Evolutionary conservation across 30 jellyfish, hydroid and myxozoan genomes (phyloP).

Genomic region (Aurelia sp.): DNA sequence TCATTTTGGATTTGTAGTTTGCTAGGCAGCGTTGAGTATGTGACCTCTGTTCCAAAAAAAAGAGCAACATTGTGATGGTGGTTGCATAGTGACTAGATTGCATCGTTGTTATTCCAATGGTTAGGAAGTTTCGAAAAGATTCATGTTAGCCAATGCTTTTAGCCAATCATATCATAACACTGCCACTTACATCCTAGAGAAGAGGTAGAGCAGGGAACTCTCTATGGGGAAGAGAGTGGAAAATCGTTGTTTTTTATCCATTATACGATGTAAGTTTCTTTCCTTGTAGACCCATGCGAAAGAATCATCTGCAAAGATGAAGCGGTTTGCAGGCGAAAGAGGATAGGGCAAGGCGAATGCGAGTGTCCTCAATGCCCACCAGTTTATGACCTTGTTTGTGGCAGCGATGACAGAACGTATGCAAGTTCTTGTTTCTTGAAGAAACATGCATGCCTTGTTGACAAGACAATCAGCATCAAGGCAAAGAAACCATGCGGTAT

Average conservation of each 20-base stretch:
- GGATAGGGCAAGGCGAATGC: conserved; percentile 40
- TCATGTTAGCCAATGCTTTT: too few relatives aligned
- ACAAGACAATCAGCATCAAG: conserved; percentile 23
- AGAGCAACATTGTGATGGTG: too few relatives aligned
- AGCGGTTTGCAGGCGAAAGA: conserved; percentile 29
- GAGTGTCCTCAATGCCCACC: conserved; percentile 67
- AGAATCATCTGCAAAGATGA: conserved; percentile 19
- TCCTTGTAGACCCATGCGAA: conserved; percentile 55
- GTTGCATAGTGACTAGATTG: too few relatives aligned
- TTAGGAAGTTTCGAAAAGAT: too few relatives aligned
- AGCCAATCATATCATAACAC: too few relatives aligned
- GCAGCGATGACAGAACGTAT: conserved; percentile 70
- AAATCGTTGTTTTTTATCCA: not conserved
- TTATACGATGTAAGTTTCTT: not conserved
- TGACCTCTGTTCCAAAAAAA: too few relatives aligned
- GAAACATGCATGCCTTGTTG: conserved; percentile 49
- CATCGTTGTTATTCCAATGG: too few relatives aligned
- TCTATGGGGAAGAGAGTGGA: too few relatives aligned
- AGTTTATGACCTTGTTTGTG: conserved; percentile 74
- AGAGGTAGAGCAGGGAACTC: too few relatives aligned
- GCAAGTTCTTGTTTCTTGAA: conserved; percentile 71
- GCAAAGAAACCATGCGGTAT: conserved; percentile 83
- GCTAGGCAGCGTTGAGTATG: too few relatives aligned
- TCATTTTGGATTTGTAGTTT: too few relatives aligned
- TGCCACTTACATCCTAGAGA: too few relatives aligned